Evolutionary conservation across 92 coral and sea anemone genomes (phyloP).

Genomic region (Parazoanthus darwini): DNA sequence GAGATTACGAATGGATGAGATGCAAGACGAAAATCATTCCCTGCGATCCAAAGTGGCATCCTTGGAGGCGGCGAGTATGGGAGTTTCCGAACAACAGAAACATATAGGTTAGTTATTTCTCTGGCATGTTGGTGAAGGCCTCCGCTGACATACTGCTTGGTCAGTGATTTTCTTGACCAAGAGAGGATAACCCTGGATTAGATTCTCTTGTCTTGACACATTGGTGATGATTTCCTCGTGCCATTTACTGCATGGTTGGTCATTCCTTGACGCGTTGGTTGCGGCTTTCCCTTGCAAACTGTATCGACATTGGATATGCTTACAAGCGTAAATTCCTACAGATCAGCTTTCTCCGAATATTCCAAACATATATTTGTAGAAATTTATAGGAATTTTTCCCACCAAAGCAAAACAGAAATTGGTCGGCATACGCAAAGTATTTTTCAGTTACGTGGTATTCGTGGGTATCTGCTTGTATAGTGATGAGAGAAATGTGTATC

Average conservation of each 20-base stretch:
- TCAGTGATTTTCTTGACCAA: no score
- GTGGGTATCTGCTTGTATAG: neutral
- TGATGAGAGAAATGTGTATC: neutral
- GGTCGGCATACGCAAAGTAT: neutral
- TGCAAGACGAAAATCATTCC: conserved; percentile 82
- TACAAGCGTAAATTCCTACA: no score
- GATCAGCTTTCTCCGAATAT: no score
- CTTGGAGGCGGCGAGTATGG: conserved; percentile 74
- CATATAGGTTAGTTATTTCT: conserved; percentile 58
- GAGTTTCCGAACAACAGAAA: conserved; percentile 75
- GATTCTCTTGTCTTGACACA: neutral
- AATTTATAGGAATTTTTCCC: neutral
- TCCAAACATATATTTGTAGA: no score
- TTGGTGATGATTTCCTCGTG: neutral
- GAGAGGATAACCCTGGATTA: no score
- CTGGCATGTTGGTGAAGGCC: neutral
- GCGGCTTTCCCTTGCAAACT: neutral
- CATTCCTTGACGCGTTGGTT: no score
- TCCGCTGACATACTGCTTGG: no score
- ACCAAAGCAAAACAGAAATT: neutral
- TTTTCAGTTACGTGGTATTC: no score
- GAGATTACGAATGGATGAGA: conserved; percentile 57
- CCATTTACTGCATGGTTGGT: no score
- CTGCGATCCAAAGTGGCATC: conserved; percentile 69
- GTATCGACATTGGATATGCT: no score